phyloP scores from a whole-genome alignment of 2,888 invertebrate species.

The Heliothis peltigera region DNA sequence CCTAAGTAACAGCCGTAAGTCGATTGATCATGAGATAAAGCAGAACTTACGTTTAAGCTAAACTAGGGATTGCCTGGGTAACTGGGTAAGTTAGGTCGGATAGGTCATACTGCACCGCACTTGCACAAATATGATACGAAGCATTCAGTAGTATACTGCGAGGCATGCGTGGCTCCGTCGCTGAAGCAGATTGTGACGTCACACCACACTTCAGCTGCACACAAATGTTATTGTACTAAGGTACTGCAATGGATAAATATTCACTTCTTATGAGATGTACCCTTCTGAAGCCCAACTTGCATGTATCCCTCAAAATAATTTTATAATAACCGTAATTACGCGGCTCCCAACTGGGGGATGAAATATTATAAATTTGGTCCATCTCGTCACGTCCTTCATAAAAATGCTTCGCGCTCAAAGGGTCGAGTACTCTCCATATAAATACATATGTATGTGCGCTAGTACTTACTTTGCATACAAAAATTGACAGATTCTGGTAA shows the following conservation, averaged over 20 bases:
- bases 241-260: conserved; percentile 10
- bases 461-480: not conserved
- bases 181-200: not conserved
- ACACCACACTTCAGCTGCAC: not conserved
- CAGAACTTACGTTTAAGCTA: too few species aligned
- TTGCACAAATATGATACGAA: too few species aligned
- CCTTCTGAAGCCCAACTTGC: conserved; percentile 1
- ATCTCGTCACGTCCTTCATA: conserved; percentile 18
- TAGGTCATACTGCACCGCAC: too few species aligned
- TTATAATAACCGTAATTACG: conserved; percentile 32
- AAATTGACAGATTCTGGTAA: not conserved
- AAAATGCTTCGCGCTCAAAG: conserved; percentile 24
- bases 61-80: too few species aligned
- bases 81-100: too few species aligned
- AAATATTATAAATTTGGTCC: conserved; percentile 28
- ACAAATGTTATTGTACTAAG: not conserved
- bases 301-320: conserved; percentile 16
- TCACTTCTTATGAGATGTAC: not conserved
- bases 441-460: conserved; percentile 5
- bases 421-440: conserved; percentile 18
- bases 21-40: too few species aligned
- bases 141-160: too few species aligned
- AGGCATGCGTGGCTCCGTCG: too few species aligned
- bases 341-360: conserved; percentile 6
- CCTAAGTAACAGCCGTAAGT: too few species aligned